Base-by-base conservation (phyloP, 2,888 invertebrate species). In the Eupithecia subfuscata region DNA sequence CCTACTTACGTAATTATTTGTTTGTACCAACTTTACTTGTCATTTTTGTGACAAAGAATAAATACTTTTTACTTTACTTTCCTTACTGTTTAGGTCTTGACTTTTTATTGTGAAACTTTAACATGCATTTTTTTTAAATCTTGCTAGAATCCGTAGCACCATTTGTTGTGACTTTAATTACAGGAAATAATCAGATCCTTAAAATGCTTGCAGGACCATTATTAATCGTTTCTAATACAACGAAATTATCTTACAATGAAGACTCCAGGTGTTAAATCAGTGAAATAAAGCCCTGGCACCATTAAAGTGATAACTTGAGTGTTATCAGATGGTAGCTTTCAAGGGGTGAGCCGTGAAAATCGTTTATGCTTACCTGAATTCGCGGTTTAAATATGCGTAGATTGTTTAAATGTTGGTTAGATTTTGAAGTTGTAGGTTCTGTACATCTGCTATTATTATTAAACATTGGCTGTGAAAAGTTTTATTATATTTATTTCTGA, bases 311-410 rank as follows among this genome's bases (percentile, higher is more conserved):
- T 78, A 78, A 79, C 72, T 80, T 77, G 71, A 74, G 16, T 70
- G 77, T 79, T 81, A 82, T 80, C 82, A 76, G 82, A 79, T 80
- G 75, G 75, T 30, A 69, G 75, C 77, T 76, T 77, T 77, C 80
- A n/a, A 74, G 78, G 82, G 85, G 85, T 85, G 81, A 87, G 86
- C 87, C 84, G 87, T 87, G 87, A 88, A 86, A 88, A 87, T 84
- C 85, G 78, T 80, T 82, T 83, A 84, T 81, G 84, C 86, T 85
- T 86, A 86, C 85, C 84, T 85, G 84, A 79, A 79, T 83, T 82
- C 78, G 81, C 79, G 82, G 78, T 81, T 78, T 80, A 40, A 67
- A 43, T 25, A 68, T 34, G 34, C 56, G 6, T 16, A 69, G 8
- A 72, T 76, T 76, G 75, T 52, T 52, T 69, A 30, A 69, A 69